These are phyloP conservation scores for Himantopus leucocephalus DNA, from an alignment of 2,113 vertebrate genomes.

Conservation along the genomic window DNA sequence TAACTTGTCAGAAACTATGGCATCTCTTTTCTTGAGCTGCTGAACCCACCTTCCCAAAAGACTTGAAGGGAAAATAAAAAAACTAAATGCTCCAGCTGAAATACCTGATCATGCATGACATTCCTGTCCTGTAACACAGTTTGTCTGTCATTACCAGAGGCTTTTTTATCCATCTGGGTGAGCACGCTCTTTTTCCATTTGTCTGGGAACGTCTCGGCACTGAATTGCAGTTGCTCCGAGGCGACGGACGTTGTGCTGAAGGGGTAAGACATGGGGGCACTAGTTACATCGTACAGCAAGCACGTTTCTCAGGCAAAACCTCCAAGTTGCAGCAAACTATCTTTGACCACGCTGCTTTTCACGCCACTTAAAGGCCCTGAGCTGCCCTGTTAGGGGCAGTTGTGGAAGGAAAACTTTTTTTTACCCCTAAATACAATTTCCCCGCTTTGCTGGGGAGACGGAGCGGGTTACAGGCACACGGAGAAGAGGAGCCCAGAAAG, in stretches of 20 bases:
- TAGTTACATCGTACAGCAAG: not conserved
- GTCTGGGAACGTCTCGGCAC: slow-evolving; percentile 30
- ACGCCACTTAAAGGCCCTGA: not conserved
- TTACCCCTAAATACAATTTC: too few relatives aligned
- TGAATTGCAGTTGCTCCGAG: not conserved
- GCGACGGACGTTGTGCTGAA: not conserved
- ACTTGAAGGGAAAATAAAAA: slow-evolving; percentile 67
- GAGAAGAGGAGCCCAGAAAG: not conserved
- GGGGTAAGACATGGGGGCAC: not conserved
- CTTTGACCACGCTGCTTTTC: not conserved
- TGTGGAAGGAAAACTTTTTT: not conserved
- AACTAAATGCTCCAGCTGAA: not conserved
- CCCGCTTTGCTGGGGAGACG: not conserved
- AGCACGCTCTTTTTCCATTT: slow-evolving; percentile 50
- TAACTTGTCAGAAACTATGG: slow-evolving; percentile 80
- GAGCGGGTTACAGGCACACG: rapidly evolving
- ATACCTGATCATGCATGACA: slow-evolving; percentile 53
- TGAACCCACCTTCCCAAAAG: slow-evolving; percentile 77
- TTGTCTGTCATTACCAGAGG: slow-evolving; percentile 56
- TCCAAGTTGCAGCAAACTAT: not conserved
- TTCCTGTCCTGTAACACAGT: slow-evolving; percentile 47
- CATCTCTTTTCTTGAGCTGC: slow-evolving; percentile 78
- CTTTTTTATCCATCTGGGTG: slow-evolving; percentile 37
- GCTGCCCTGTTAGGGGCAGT: not conserved
- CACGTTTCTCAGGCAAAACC: slow-evolving; percentile 7